Evolutionary conservation across 2,113 vertebrate species (phyloP).

Genomic region (Cyprinus carpio): DNA sequence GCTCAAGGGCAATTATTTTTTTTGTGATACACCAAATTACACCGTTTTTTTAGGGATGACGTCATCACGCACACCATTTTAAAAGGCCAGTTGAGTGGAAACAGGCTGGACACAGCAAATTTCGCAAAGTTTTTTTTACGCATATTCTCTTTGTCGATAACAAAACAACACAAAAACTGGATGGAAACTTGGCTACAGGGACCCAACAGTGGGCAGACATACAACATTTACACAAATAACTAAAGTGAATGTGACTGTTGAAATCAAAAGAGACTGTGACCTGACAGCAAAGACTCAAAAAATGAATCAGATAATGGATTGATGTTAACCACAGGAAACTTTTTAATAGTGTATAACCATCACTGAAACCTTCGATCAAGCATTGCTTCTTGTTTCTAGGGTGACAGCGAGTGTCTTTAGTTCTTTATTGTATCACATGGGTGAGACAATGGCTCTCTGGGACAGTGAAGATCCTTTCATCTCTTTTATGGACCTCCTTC

Average conservation of each 20-base stretch:
- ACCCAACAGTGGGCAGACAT: background rate
- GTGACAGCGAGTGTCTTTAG: background rate
- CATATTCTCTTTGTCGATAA: no score
- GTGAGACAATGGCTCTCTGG: background rate
- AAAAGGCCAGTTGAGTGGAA: no score
- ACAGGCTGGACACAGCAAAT: no score
- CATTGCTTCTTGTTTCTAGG: background rate
- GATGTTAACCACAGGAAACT: background rate
- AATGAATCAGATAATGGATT: background rate
- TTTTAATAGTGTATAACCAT: background rate
- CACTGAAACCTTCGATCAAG: background rate
- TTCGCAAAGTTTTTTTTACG: no score
- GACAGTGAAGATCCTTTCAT: background rate
- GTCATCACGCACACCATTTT: no score
- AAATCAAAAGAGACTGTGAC: background rate
- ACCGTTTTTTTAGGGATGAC: no score
- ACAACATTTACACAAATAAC: background rate
- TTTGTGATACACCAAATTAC: no score
- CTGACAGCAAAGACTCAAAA: background rate
- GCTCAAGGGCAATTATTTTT: no score
- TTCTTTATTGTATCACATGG: background rate
- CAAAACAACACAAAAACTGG: no score
- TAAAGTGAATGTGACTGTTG: background rate
- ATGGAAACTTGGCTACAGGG: no score
- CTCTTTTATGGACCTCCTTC: slow-evolving; percentile 16